These are phyloP conservation scores for Odocoileus virginianus DNA, from an alignment of 2,113 vertebrate genomes.

Conservation along the genomic window DNA sequence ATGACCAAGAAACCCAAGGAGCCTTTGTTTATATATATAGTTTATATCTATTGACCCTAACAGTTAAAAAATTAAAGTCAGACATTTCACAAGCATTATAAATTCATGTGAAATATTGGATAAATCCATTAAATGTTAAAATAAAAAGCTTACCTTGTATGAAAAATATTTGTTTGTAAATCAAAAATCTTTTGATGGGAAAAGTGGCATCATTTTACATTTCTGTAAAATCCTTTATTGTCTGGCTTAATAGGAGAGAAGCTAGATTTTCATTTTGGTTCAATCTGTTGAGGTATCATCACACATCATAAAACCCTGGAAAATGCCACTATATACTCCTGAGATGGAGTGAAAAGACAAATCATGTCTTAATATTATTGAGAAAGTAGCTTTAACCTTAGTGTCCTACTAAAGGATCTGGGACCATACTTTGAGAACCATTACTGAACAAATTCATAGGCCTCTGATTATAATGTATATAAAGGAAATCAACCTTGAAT, in stretches of 20 bases:
- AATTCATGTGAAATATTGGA: background rate
- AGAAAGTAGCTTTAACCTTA: background rate
- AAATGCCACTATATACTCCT: background rate
- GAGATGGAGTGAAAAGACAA: background rate
- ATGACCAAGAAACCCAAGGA: background rate
- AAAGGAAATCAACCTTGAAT: background rate
- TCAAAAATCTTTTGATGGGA: background rate
- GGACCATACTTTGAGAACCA: background rate
- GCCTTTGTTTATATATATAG: background rate
- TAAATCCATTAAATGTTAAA: background rate
- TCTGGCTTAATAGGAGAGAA: background rate
- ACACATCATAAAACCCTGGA: background rate
- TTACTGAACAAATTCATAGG: background rate
- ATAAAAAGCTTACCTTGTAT: background rate
- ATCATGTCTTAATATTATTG: background rate
- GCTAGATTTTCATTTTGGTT: slow-evolving; percentile 5
- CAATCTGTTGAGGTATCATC: background rate
- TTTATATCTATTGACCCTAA: background rate
- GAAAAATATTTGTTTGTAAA: slow-evolving; percentile 11
- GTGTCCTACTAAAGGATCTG: background rate
- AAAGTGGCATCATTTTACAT: background rate
- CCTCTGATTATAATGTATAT: background rate
- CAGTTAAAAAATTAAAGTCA: background rate
- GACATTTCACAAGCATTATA: background rate
- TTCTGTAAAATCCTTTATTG: background rate